Percentiles rank a stretch among this genome's conserved stretches.
Evolutionary conservation across 2,888 invertebrate genomes (phyloP).

Genomic region (Synergus itoensis): DNA sequence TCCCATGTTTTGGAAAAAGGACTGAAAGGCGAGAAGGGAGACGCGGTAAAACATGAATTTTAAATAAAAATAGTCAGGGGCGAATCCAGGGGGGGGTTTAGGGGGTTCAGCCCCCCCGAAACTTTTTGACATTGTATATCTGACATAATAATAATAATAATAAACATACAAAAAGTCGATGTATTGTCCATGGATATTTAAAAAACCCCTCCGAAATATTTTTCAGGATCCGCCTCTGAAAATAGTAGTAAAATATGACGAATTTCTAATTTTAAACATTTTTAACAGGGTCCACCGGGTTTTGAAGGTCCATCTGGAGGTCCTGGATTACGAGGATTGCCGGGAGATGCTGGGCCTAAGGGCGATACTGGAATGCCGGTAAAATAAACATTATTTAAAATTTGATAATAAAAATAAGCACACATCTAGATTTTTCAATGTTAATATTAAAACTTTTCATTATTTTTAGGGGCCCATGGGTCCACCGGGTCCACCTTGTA

Average conservation of each 20-base stretch:
- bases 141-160: too few relatives aligned
- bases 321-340: not conserved
- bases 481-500: not conserved
- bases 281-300: not conserved
- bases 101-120: too few relatives aligned
- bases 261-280: not conserved
- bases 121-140: too few relatives aligned
- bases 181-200: too few relatives aligned
- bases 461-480: constrained; percentile 15
- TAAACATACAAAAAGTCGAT: too few relatives aligned
- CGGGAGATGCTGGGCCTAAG: not conserved
- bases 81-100: too few relatives aligned
- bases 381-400: not conserved
- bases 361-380: constrained; percentile 11
- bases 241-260: too few relatives aligned
- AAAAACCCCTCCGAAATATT: too few relatives aligned
- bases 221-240: too few relatives aligned
- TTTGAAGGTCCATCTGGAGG: not conserved
- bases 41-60: not conserved
- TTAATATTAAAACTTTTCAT: constrained; percentile 29
- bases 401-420: constrained; percentile 17
- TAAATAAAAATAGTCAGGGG: too few relatives aligned
- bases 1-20: not conserved
- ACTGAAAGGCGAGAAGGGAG: not conserved
- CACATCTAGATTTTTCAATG: too few relatives aligned